Conservation (phyloP, 2,113 vertebrate species). For the Bos indicus region DNA sequence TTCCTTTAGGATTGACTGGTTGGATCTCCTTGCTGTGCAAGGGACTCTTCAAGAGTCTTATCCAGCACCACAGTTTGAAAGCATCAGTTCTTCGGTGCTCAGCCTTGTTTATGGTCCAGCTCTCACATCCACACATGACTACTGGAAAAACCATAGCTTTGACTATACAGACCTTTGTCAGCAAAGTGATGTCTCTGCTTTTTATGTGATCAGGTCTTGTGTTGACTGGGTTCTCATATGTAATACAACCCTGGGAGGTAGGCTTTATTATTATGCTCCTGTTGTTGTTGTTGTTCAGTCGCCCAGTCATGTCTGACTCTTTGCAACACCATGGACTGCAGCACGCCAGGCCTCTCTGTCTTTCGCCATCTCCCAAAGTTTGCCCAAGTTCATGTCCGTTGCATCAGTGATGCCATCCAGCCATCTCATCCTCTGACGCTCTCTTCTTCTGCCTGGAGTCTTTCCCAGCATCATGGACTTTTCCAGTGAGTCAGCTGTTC, state of each 20-base stretch:
- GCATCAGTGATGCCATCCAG: not conserved
- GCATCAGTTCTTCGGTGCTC: not conserved
- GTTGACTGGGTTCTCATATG: not conserved
- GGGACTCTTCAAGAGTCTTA: not conserved
- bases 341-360: not conserved
- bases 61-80: not conserved
- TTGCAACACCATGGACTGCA: not conserved
- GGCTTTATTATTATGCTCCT: not conserved
- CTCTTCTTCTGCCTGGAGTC: not conserved
- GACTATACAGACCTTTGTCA: not conserved
- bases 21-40: not conserved
- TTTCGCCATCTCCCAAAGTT: not conserved
- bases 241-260: not conserved
- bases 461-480: not conserved
- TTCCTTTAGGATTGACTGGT: not conserved
- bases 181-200: not conserved
- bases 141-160: not conserved
- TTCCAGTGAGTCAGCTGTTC: not conserved
- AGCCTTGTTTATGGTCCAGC: not conserved
- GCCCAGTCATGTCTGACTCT: not conserved
- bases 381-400: not conserved
- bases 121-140: not conserved
- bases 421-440: not conserved
- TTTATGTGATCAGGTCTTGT: not conserved
- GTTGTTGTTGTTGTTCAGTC: not conserved